phyloP scores from a whole-genome alignment of 1,140 invertebrate species.

The Saccostrea cuccullata region DNA sequence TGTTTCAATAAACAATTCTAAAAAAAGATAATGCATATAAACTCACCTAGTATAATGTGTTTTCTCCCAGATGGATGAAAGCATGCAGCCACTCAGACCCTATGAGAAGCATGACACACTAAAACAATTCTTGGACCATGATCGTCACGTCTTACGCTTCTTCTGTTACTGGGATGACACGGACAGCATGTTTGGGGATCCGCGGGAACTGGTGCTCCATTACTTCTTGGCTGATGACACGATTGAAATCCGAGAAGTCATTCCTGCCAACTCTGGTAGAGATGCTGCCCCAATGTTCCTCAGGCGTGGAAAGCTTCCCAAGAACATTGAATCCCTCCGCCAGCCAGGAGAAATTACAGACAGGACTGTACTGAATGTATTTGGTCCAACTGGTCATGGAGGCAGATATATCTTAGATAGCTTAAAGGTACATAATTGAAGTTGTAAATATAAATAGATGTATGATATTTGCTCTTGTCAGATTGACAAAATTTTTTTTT shows the following conservation, averaged over 20 bases:
- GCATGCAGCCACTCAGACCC: conserved; percentile 77
- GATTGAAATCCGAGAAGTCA: conserved; percentile 78
- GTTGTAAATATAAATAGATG: too few species aligned
- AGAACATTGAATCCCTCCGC: conserved; percentile 78
- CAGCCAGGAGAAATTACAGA: conserved; percentile 82
- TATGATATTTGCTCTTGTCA: too few species aligned
- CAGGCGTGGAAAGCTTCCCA: conserved; percentile 74
- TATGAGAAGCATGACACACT: conserved; percentile 78
- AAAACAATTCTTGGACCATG: conserved; percentile 78
- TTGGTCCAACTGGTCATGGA: conserved; percentile 82
- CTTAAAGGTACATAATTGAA: conserved; percentile 72
- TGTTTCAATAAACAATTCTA: too few species aligned
- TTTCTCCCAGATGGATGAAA: conserved; percentile 75
- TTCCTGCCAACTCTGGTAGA: conserved; percentile 75
- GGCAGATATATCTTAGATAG: conserved; percentile 82
- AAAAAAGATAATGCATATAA: too few species aligned
- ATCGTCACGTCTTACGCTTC: conserved; percentile 78
- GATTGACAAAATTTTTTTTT: too few species aligned
- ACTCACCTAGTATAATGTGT: not conserved
- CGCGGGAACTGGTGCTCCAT: conserved; percentile 77
- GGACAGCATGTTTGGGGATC: conserved; percentile 78
- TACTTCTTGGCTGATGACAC: conserved; percentile 80
- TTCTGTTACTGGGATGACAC: conserved; percentile 79
- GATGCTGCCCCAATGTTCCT: conserved; percentile 78
- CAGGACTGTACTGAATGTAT: conserved; percentile 86